These are phyloP conservation scores for Brachionus asplanchnoidis DNA, from an alignment of 1,140 invertebrate species.

Conservation along the genomic window DNA sequence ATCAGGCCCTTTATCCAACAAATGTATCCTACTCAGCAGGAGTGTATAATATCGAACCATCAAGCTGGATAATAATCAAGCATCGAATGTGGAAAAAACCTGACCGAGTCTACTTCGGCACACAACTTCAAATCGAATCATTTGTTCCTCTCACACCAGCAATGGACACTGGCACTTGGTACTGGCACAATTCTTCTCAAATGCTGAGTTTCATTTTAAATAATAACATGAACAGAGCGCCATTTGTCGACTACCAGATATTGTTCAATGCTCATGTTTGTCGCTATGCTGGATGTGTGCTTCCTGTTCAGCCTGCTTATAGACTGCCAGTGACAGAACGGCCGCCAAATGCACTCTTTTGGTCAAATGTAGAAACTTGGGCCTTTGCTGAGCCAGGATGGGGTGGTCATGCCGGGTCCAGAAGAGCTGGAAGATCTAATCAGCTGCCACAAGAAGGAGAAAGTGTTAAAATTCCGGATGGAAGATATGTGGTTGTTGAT, in stretches of 20 bases:
- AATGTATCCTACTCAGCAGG: background rate
- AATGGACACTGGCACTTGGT: background rate
- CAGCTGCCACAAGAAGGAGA: background rate
- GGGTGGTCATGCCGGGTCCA: background rate
- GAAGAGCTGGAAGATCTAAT: background rate
- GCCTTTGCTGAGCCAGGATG: background rate
- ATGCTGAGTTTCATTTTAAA: background rate
- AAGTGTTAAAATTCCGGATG: slow-evolving; percentile 24
- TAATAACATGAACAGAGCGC: background rate
- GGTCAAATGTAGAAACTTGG: slow-evolving; percentile 26
- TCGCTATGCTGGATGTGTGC: slow-evolving; percentile 24
- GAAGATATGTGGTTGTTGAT: slow-evolving; percentile 1
- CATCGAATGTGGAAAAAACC: background rate
- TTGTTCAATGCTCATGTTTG: background rate
- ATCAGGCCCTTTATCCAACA: background rate
- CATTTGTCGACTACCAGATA: background rate
- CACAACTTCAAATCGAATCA: background rate
- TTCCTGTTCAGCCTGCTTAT: slow-evolving; percentile 3
- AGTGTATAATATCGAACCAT: background rate
- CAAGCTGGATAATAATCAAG: background rate
- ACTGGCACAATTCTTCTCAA: slow-evolving; percentile 19
- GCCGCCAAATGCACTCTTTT: background rate
- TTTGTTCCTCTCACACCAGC: background rate
- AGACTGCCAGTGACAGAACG: background rate
- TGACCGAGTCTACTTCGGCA: slow-evolving; percentile 5